phyloP scores from a whole-genome alignment of 2,113 vertebrate genomes.

The Halichoeres trimaculatus region DNA sequence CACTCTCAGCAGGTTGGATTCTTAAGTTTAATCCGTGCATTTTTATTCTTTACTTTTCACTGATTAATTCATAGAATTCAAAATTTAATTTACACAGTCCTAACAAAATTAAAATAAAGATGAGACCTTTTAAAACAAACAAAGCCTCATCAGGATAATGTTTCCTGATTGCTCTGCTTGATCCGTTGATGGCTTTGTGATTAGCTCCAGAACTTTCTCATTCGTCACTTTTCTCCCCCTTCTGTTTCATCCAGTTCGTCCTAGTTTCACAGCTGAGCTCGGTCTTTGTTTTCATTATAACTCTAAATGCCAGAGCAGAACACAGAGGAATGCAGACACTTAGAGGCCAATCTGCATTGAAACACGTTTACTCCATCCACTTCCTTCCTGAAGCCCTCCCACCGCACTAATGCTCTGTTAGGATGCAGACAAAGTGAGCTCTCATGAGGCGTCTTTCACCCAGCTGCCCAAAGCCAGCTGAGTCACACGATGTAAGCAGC shows the following conservation, averaged over 20 bases:
- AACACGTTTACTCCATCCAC: background rate
- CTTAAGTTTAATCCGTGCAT: too few relatives aligned
- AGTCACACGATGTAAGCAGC: slow-evolving; percentile 3
- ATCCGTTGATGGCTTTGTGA: background rate
- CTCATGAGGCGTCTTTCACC: background rate
- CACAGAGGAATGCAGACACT: background rate
- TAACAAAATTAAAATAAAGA: too few relatives aligned
- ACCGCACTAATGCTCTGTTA: background rate
- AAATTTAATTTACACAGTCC: too few relatives aligned
- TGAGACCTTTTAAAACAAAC: too few relatives aligned
- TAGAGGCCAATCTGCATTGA: slow-evolving; percentile 2
- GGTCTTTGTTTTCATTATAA: background rate
- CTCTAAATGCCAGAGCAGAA: slow-evolving; percentile 14
- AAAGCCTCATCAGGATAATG: rapidly evolving
- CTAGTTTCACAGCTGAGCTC: background rate
- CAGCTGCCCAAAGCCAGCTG: background rate
- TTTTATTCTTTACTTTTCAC: too few relatives aligned
- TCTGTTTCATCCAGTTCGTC: background rate
- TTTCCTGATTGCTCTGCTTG: background rate
- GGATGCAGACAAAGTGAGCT: background rate
- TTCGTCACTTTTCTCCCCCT: background rate
- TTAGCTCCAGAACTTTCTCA: background rate
- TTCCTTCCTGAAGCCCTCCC: slow-evolving; percentile 8
- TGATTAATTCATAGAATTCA: too few relatives aligned
- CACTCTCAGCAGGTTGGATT: background rate